Evolutionary conservation across 2,888 invertebrate species (phyloP).

Genomic region (Elmis aenea): DNA sequence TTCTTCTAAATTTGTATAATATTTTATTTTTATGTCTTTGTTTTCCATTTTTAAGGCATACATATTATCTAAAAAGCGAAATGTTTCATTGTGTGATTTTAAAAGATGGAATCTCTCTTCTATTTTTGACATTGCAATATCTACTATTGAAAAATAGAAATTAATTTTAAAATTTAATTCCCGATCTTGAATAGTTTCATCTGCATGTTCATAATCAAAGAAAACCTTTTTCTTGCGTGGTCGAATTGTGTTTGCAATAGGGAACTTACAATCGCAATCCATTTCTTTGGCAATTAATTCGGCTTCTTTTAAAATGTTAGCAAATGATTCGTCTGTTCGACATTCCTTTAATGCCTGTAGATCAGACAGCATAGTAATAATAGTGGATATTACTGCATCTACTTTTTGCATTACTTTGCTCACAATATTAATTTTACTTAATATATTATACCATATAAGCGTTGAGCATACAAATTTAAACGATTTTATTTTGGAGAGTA

Average conservation of each 20-base stretch:
- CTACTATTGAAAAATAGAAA: slow-evolving; percentile 3
- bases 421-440: slow-evolving; percentile 3
- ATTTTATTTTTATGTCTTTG: no score
- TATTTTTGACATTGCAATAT: slow-evolving; percentile 2
- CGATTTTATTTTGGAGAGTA: no score
- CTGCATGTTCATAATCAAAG: background rate
- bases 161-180: slow-evolving; percentile 3
- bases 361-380: background rate
- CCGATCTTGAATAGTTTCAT: background rate
- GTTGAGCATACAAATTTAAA: no score
- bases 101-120: slow-evolving; percentile 3
- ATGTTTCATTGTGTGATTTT: no score
- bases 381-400: background rate
- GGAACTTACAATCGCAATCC: slow-evolving; percentile 22
- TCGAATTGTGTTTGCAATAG: slow-evolving; percentile 17
- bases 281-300: slow-evolving; percentile 17
- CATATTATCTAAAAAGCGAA: no score
- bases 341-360: background rate
- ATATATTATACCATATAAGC: slow-evolving; percentile 3
- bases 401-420: slow-evolving; percentile 3
- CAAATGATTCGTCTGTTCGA: background rate
- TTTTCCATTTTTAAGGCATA: no score
- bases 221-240: slow-evolving; percentile 16
- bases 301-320: no score
- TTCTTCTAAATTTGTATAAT: no score